These are phyloP conservation scores for Chaetorhynchus papuensis DNA, from an alignment of 2,113 vertebrate genomes.

Conservation along the genomic window DNA sequence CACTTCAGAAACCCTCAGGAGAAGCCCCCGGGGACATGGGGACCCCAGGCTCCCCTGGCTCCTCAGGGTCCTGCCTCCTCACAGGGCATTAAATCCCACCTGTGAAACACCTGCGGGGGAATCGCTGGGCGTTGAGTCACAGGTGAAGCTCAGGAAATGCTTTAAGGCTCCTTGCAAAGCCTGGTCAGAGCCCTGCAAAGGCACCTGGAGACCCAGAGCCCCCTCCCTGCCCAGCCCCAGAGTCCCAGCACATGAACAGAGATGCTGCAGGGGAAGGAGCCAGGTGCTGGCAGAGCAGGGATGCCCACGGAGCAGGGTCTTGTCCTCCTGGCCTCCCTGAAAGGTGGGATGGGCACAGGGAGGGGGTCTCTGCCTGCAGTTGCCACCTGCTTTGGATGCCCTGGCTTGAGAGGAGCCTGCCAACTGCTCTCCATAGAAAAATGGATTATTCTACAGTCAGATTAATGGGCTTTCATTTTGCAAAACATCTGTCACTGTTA, in stretches of 20 bases:
- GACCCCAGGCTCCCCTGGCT: not conserved
- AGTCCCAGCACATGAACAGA: not conserved
- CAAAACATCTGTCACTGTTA: conserved; percentile 80
- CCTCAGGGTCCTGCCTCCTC: not conserved
- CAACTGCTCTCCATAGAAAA: conserved; percentile 63
- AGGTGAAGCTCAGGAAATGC: not conserved
- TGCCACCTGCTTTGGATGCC: conserved; percentile 9
- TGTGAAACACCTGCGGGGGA: not conserved
- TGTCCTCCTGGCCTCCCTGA: accelerated
- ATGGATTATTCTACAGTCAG: conserved; percentile 76
- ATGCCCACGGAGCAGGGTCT: not conserved
- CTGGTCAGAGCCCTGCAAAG: not conserved
- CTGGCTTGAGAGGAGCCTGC: conserved; percentile 30
- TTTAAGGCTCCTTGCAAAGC: not conserved
- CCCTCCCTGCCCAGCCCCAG: not conserved
- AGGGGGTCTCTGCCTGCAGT: not conserved
- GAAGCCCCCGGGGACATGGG: not conserved
- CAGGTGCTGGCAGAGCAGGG: not conserved
- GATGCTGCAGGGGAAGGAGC: not conserved
- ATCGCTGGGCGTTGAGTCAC: accelerated
- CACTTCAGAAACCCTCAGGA: not conserved
- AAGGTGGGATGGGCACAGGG: not conserved
- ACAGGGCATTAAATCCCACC: accelerated
- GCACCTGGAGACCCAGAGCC: not conserved
- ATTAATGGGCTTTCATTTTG: conserved; percentile 78